Evolutionary conservation across 2,797 vertebrate species (phyloP), one percentile per base, ranked within the genome.

Genomic region (Cyprinella venusta): DNA sequence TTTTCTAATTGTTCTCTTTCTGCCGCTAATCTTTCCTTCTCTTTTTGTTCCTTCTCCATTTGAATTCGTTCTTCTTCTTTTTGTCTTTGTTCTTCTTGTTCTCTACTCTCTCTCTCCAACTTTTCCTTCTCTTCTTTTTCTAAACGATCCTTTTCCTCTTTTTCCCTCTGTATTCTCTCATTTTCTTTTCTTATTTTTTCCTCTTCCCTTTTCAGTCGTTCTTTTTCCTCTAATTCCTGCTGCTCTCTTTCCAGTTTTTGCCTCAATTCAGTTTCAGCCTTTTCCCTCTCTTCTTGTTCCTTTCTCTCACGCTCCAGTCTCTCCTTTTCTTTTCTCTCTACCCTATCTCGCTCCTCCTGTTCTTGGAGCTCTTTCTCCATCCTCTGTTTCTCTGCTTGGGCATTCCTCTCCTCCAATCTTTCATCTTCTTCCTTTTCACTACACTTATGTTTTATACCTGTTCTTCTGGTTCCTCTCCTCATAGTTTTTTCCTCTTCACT

Each of bases 401-500:
- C 18, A 38, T 63, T 87, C 13, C 81, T 77, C 38, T 8, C 52
- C 5, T 80, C 64, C 1, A 68, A 36, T 38, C 15, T 76, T 24
- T 91, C 84, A 10, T 45, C 86, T 67, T 64, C 8, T 40, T 71
- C 71, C 26, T 52, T 69, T 63, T 87, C 69, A 21, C n/a, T 42
- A 77, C 42, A 30, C 67, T 75, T 81, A 48, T 36, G 63, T 65
- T 78, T 84, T 10, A 65, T 21, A 48, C 69, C 59, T 33, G 61
- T 83, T 81, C 42, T 42, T 74, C 79, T 86, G 54, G 54, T 68
- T 50, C 38, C 19, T 30, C 36, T 84, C 75, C 18, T 54, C 24
- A 13, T 30, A 38, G 18, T 65, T 54, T 40, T 77, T 78, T 88
- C 87, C 18, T 88, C 79, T 24, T 87, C 89, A 61, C 84, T 78